Percentiles rank a stretch among this genome's conserved stretches.
Conservation (phyloP, 2,113 vertebrate genomes). For the Phalacrocorax aristotelis region DNA sequence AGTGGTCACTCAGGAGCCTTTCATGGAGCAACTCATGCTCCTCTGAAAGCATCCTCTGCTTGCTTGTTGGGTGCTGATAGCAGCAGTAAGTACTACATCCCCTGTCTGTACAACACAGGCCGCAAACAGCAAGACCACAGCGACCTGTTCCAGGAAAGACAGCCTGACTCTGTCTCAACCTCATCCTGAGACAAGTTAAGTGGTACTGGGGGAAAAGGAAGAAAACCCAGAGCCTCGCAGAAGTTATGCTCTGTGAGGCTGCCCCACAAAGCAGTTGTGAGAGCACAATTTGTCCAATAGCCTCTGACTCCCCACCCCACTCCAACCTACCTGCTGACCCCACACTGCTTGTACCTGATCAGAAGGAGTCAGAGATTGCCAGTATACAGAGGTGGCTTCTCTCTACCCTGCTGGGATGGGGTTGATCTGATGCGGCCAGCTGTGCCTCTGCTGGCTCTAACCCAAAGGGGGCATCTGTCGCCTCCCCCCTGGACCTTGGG, state of each 20-base stretch:
- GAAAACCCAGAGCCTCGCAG: not conserved
- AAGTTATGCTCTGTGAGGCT: not conserved
- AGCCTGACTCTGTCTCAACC: not conserved
- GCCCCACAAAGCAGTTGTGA: not conserved
- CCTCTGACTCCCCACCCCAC: rapidly evolving
- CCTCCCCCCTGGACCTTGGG: not conserved
- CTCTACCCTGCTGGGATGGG: not conserved
- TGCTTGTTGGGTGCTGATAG: not conserved
- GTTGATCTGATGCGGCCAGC: not conserved
- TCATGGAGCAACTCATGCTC: not conserved
- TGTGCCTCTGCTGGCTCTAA: rapidly evolving
- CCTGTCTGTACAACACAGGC: not conserved
- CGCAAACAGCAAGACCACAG: not conserved
- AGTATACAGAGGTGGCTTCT: not conserved
- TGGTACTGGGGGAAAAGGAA: not conserved
- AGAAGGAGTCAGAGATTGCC: not conserved
- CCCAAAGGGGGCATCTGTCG: not conserved
- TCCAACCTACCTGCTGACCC: not conserved
- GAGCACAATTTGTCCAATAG: not conserved
- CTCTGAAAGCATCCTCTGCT: not conserved
- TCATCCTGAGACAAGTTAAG: not conserved
- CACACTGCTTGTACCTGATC: not conserved
- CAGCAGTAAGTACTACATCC: not conserved
- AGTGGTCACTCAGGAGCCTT: not conserved
- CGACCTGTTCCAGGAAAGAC: not conserved